Conservation (phyloP, 2,113 vertebrate species). For the Parotia lawesii region DNA sequence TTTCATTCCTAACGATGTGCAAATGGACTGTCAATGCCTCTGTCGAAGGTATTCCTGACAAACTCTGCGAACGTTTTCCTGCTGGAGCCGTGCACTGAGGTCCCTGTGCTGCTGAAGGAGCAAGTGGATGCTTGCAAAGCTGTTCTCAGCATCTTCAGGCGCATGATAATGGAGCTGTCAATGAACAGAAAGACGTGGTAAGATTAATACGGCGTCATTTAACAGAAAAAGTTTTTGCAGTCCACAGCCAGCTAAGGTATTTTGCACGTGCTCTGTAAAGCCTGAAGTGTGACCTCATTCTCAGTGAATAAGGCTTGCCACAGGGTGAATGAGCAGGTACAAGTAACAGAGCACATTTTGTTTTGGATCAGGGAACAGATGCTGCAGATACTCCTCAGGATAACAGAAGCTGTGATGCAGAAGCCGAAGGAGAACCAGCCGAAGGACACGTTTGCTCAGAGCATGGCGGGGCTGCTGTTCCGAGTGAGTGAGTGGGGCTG, state of each 20-base stretch:
- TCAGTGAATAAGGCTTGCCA: neutral
- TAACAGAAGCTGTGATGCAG: conserved; percentile 96
- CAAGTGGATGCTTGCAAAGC: conserved; percentile 95
- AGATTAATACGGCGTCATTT: neutral
- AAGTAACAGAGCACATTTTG: neutral
- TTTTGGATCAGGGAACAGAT: conserved; percentile 90
- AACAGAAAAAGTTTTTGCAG: neutral
- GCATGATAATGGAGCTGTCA: conserved; percentile 95
- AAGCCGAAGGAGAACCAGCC: conserved; percentile 88
- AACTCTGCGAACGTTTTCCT: conserved; percentile 95
- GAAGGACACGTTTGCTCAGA: conserved; percentile 89
- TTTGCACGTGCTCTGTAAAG: neutral
- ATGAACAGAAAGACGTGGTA: conserved; percentile 95
- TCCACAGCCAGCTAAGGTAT: neutral
- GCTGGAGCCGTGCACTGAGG: conserved; percentile 90
- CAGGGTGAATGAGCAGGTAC: neutral
- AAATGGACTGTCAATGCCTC: neutral
- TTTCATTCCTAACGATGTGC: neutral
- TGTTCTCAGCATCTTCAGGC: conserved; percentile 91
- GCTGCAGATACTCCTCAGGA: conserved; percentile 91
- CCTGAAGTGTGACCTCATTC: fast-evolving
- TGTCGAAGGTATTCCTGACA: conserved; percentile 90
- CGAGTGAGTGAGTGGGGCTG: conserved; percentile 76
- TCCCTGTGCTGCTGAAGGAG: conserved; percentile 89
- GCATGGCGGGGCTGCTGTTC: conserved; percentile 90